Evolutionary conservation across 2,797 vertebrate genomes (phyloP), one percentile per base, ranked within the genome.

Genomic region (Macrochelys suwanniensis): DNA sequence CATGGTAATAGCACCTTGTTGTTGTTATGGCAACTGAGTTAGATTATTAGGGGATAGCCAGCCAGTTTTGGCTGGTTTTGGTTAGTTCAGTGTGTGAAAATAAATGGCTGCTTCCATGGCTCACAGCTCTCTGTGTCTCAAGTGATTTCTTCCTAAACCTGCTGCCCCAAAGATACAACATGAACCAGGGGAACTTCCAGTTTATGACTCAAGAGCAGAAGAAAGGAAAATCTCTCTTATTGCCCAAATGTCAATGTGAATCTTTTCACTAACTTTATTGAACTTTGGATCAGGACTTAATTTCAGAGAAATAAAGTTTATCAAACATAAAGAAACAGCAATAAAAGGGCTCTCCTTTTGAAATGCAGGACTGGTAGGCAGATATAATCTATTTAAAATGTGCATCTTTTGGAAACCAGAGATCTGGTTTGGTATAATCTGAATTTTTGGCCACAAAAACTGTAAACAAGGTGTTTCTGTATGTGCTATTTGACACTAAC

Each of bases 351-450:
- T 93, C 4, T 54, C 5, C 1, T 59, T 26, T 86, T 87, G 86
- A 57, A 25, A 0, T 1, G 37, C 0, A 0, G 49, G 49, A 2
- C 1, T 5, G 45, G n/a, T 45, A 56, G 92, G 37, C 3, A 1
- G 74, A 68, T 82, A 94, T 51, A 3, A 56, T 87, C 4, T 23
- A 2, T 42, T 94, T 84, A 71, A 89, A 91, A 85, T 26, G 68
- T 1, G 1, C 28, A 80, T 7, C 12, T 91, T 37, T 42, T 54
- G 11, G 33, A 78, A 91, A 91, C 47, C 1, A 15, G 53, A 80
- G 10, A 31, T 93, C 16, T 78, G 1, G 84, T 92, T 89, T 82
- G 26, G 3, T 82, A 93, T 89, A 91, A 3, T 15, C 2, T 47
- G 31, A 6, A 19, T 68, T 2, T n/a, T 47, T 82, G 11, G 7